Base-by-base conservation (phyloP, 2,113 vertebrate genomes). In the Cardinalis cardinalis region DNA sequence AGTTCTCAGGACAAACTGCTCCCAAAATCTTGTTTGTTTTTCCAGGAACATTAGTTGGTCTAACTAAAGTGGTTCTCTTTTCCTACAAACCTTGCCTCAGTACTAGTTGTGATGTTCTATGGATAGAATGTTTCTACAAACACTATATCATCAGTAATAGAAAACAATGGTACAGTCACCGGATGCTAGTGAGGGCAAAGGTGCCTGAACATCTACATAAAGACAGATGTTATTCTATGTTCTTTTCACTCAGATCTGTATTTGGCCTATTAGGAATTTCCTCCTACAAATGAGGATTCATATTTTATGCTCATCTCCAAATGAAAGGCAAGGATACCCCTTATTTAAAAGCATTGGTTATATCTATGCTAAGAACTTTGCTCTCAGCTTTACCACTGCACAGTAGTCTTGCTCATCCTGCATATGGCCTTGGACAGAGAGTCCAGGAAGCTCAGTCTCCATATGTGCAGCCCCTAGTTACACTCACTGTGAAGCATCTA, bases 1-100 rank as follows among this genome's bases (percentile, higher is more conserved):
- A 85, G 24, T 40, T 92, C 53, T 83, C 40, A 68, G 71, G 63
- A 90, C 36, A 90, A 75, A 83, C 5, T 31, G 49, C 43, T 75
- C 44, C 53, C 44, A 40, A 60, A 78, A 55, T 21, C 36, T 48
- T 26, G 5, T 56, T 63, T 74, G 51, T 38, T 88, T 88, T 78
- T 72, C 71, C 49, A 78, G 58, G 14, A 44, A 31, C 29, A 23
- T 68, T 52, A 77, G 29, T 7, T 58, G 13, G 32, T 61, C 19
- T 72, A 69, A 65, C 10, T 55, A 1, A 74, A 61, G 16, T 40
- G 56, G 28, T 58, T 85, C n/a, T 44, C 53, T 85, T 31, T 58
- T 34, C 23, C 55, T 58, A 34, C 32, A 79, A 82, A 83, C 46
- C 17, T 58, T 73, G 49, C 18, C 28, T 60, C 3, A 3, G 29